Percentiles rank a stretch among this genome's conserved stretches.
Conservation (phyloP, 2,888 invertebrate genomes). For the Pristionchus exspectatus region DNA sequence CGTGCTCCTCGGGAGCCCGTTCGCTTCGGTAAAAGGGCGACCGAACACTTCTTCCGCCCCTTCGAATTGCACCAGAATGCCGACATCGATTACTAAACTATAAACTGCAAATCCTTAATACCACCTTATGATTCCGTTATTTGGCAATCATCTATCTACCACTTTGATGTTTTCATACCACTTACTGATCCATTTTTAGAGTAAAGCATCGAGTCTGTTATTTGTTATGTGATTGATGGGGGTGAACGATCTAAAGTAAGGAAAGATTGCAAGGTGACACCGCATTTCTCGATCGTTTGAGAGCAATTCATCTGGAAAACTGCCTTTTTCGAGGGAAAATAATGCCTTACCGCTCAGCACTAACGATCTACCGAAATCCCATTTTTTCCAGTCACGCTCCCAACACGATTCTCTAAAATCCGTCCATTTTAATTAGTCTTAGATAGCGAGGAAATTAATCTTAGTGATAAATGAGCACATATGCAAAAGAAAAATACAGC, state of each 20-base stretch:
- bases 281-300: background rate
- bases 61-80: background rate
- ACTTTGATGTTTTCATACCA: background rate
- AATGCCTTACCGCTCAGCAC: background rate
- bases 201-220: slow-evolving; percentile 42
- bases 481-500: background rate
- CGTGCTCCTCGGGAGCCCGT: slow-evolving; percentile 77
- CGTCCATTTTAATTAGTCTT: background rate
- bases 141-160: background rate
- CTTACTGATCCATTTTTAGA: background rate
- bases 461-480: background rate
- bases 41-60: background rate
- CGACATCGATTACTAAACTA: background rate
- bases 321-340: too few species aligned
- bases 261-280: background rate
- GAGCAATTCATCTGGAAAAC: slow-evolving; percentile 27
- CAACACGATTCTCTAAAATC: too few species aligned
- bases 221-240: background rate
- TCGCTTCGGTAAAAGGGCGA: slow-evolving; percentile 69
- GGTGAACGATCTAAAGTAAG: background rate
- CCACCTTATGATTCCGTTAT: background rate
- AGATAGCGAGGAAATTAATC: background rate
- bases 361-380: background rate
- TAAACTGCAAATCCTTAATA: background rate
- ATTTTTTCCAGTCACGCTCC: background rate